A percentile compares a stretch with the other conserved stretches of the same genome.
Evolutionary conservation across 2,113 vertebrate species (phyloP).

Genomic region (Enhydra lutris): DNA sequence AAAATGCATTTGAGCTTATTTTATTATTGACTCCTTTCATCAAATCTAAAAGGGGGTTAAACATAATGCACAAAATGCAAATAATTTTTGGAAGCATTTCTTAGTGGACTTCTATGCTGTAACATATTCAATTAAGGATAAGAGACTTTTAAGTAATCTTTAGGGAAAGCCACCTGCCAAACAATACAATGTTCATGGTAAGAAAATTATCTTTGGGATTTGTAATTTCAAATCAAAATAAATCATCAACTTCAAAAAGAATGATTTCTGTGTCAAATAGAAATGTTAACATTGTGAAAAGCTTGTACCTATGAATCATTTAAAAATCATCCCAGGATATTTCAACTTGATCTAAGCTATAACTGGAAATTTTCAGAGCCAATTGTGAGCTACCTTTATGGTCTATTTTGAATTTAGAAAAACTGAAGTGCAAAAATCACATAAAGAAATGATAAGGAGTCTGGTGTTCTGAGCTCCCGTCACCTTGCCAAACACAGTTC

Average conservation of each 20-base stretch:
- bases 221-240: conserved; percentile 70
- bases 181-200: conserved; percentile 51
- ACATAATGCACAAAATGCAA: conserved; percentile 57
- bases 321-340: conserved; percentile 36
- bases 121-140: conserved; percentile 64
- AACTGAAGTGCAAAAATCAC: conserved; percentile 29
- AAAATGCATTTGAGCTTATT: conserved; percentile 50
- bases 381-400: not conserved
- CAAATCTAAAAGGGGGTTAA: conserved; percentile 41
- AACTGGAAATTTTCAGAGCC: conserved; percentile 43
- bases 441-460: not conserved
- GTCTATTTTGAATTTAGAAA: conserved; percentile 13
- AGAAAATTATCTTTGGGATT: conserved; percentile 64
- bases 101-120: conserved; percentile 46
- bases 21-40: conserved; percentile 46
- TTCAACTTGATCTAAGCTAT: conserved; percentile 30
- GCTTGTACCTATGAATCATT: conserved; percentile 54
- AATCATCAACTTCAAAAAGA: conserved; percentile 57
- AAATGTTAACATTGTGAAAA: conserved; percentile 65
- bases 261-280: conserved; percentile 53
- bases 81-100: conserved; percentile 48
- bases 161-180: conserved; percentile 44
- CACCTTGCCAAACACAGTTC: not conserved
- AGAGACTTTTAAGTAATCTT: conserved; percentile 63
- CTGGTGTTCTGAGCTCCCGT: not conserved